phyloP scores from a whole-genome alignment of 2,888 invertebrate species.

The Hirudinaria manillensis region DNA sequence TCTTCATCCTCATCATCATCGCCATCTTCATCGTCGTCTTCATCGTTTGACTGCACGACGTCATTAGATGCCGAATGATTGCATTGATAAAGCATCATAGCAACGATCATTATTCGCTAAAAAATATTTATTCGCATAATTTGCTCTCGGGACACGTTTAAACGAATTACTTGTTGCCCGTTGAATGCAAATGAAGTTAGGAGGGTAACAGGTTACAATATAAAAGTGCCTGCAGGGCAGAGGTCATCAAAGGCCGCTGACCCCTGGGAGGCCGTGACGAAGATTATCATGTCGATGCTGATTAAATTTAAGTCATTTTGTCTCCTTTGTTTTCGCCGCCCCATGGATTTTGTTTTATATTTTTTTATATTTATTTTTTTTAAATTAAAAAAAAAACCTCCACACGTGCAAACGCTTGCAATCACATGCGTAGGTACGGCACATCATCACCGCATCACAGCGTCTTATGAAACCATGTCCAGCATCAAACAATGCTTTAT shows the following conservation, averaged over 20 bases:
- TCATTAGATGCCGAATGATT: not conserved
- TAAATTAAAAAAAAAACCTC: too few species aligned
- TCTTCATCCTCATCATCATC: constrained; percentile 24
- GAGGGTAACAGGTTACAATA: constrained; percentile 2
- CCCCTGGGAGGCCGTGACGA: constrained; percentile 2
- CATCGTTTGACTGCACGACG: not conserved
- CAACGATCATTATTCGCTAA: not conserved
- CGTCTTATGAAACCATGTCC: too few species aligned
- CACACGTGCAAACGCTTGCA: too few species aligned
- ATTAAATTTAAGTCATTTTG: too few species aligned
- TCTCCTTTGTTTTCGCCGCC: too few species aligned
- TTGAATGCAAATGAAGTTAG: constrained; percentile 5
- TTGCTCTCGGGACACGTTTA: not conserved
- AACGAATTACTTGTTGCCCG: not conserved
- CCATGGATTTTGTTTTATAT: too few species aligned
- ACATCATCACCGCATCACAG: too few species aligned
- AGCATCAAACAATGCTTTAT: too few species aligned
- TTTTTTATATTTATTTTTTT: too few species aligned
- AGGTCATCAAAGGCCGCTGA: constrained; percentile 8
- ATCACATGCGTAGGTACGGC: too few species aligned
- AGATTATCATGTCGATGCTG: too few species aligned
- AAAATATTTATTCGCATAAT: not conserved
- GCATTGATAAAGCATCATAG: not conserved
- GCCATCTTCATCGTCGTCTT: not conserved
- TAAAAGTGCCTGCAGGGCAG: constrained; percentile 4